phyloP scores from a whole-genome alignment of 2,888 invertebrate genomes.

The Cylindroiulus punctatus region DNA sequence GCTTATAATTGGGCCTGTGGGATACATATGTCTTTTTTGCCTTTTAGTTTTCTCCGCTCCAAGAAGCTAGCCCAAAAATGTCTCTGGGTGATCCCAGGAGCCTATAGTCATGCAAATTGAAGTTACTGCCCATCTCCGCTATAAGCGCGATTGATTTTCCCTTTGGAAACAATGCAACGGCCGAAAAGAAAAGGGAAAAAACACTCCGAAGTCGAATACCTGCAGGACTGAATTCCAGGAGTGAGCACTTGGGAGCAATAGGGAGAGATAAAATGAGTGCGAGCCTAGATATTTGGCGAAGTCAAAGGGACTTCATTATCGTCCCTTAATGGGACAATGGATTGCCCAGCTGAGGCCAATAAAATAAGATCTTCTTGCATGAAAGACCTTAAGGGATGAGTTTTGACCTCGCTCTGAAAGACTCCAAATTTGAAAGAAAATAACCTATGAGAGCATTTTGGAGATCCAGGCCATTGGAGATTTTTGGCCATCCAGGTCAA shows the following conservation, averaged over 20 bases:
- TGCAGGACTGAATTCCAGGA: slow-evolving; percentile 40
- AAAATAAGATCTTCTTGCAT: slow-evolving; percentile 31
- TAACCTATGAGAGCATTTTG: not conserved
- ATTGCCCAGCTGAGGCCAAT: slow-evolving; percentile 37
- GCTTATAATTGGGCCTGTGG: slow-evolving; percentile 39
- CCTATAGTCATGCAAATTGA: slow-evolving; percentile 42
- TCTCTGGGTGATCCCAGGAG: slow-evolving; percentile 8
- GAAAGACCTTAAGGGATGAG: not conserved
- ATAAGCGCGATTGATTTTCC: slow-evolving; percentile 40
- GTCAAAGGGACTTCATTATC: slow-evolving; percentile 45
- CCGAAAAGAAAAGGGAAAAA: not conserved
- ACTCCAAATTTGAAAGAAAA: not conserved
- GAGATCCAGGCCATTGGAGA: too few relatives aligned
- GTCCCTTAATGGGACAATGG: slow-evolving; percentile 42
- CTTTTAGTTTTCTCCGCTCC: not conserved
- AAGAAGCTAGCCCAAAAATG: slow-evolving; percentile 36
- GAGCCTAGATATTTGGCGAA: slow-evolving; percentile 33
- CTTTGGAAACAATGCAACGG: slow-evolving; percentile 40
- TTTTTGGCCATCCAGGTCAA: not conserved
- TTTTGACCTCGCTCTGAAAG: not conserved
- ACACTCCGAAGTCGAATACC: not conserved
- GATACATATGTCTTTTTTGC: slow-evolving; percentile 10
- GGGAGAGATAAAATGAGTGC: slow-evolving; percentile 36
- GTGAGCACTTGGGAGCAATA: slow-evolving; percentile 45
- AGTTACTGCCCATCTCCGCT: slow-evolving; percentile 38